phyloP scores from a whole-genome alignment of 2,113 vertebrate species.

The Zapornia atra region DNA sequence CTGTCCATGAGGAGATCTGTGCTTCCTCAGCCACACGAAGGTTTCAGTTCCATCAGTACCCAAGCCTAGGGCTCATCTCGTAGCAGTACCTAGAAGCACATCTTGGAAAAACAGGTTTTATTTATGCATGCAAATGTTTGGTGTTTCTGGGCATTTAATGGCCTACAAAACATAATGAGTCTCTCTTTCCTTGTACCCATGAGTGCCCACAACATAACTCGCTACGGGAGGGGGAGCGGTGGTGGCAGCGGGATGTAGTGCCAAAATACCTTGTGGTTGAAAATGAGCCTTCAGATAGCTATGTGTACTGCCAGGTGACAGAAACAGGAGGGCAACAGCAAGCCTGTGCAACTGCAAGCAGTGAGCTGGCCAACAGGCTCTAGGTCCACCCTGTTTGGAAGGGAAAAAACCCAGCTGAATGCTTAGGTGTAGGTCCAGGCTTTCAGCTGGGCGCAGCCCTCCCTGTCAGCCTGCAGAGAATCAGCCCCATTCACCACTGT shows the following conservation, averaged over 20 bases:
- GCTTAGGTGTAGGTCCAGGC: not conserved
- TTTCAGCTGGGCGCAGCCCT: not conserved
- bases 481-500: slow-evolving; percentile 71
- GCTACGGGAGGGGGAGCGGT: not conserved
- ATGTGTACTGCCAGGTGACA: not conserved
- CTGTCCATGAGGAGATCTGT: not conserved
- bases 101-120: not conserved
- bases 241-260: not conserved
- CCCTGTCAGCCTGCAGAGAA: slow-evolving; percentile 38
- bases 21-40: not conserved
- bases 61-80: not conserved
- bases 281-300: not conserved
- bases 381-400: not conserved
- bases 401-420: not conserved
- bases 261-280: not conserved
- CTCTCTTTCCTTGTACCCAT: not conserved
- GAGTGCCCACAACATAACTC: rapidly evolving
- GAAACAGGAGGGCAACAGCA: not conserved
- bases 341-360: not conserved
- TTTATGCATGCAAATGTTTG: not conserved
- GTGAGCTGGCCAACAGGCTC: not conserved
- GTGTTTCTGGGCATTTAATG: not conserved
- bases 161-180: not conserved
- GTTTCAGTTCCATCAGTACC: not conserved
- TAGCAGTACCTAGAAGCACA: not conserved